Percentiles rank a stretch among this genome's conserved stretches.
Evolutionary conservation across 1,140 invertebrate species (phyloP).

Genomic region (Mylabris phalerata): DNA sequence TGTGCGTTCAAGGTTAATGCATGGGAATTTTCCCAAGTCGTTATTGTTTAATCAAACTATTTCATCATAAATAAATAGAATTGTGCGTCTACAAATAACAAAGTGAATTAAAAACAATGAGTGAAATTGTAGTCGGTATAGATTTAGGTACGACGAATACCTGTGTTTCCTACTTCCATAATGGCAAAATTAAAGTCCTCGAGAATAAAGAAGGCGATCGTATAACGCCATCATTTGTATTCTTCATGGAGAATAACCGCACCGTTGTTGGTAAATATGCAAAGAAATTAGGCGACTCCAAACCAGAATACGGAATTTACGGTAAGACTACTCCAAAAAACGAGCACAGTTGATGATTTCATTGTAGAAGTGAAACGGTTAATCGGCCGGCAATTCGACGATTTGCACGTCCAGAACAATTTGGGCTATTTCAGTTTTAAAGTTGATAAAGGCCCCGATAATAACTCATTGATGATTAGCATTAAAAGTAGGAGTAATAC

Average conservation of each 20-base stretch:
- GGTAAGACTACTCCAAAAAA: constrained; percentile 49
- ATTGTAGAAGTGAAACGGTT: constrained; percentile 6
- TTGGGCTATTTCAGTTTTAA: neutral
- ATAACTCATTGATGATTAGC: neutral
- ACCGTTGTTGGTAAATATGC: constrained; percentile 44
- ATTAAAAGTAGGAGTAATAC: neutral
- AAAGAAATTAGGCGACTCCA: constrained; percentile 4
- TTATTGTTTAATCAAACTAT: no score
- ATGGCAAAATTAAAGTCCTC: constrained; percentile 61
- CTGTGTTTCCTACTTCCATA: constrained; percentile 2
- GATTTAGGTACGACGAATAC: constrained; percentile 15
- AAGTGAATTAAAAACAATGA: neutral
- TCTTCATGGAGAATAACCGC: constrained; percentile 53
- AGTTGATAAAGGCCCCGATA: neutral
- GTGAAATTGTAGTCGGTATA: constrained; percentile 1
- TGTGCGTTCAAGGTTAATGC: no score
- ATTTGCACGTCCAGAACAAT: constrained; percentile 1
- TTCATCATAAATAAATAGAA: no score
- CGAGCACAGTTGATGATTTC: no score
- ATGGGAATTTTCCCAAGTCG: no score
- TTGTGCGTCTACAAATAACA: no score
- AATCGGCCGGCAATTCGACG: constrained; percentile 3
- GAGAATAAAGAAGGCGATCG: constrained; percentile 76
- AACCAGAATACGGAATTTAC: constrained; percentile 27
- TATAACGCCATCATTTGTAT: constrained; percentile 60